phyloP scores from a whole-genome alignment of 2,888 invertebrate genomes.

The Cantharis rustica region DNA sequence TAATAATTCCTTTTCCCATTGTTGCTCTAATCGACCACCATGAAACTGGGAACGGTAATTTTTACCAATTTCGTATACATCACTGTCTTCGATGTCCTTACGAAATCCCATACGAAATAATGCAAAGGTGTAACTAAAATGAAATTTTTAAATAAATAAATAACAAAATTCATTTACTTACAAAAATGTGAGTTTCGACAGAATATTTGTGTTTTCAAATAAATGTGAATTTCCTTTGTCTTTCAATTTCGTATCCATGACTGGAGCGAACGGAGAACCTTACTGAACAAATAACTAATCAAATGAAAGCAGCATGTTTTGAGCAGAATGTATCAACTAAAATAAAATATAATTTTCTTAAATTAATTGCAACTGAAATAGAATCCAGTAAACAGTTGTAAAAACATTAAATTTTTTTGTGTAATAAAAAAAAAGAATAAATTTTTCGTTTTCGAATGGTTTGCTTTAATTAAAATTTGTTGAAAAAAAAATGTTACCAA shows the following conservation, averaged over 20 bases:
- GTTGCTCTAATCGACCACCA: neutral
- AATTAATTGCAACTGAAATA: no score
- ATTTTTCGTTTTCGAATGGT: no score
- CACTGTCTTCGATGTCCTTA: neutral
- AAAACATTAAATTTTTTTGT: no score
- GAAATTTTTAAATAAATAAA: neutral
- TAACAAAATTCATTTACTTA: neutral
- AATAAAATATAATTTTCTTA: neutral
- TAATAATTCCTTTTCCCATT: neutral
- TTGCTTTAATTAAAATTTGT: no score
- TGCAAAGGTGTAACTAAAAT: neutral
- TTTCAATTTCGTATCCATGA: neutral
- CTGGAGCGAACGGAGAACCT: neutral
- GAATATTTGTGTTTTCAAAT: neutral
- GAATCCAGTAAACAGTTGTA: no score
- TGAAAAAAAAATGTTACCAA: no score
- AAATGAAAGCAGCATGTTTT: neutral
- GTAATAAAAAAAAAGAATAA: no score
- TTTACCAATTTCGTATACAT: neutral
- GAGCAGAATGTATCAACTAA: neutral
- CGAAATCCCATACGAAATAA: neutral
- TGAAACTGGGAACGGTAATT: neutral
- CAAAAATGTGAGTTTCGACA: neutral
- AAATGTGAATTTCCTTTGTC: neutral
- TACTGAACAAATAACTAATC: neutral